Percentiles rank a stretch among this genome's conserved stretches.
These are phyloP conservation scores for Antheraea pernyi DNA, from an alignment of 1,140 invertebrate genomes.

Conservation along the genomic window DNA sequence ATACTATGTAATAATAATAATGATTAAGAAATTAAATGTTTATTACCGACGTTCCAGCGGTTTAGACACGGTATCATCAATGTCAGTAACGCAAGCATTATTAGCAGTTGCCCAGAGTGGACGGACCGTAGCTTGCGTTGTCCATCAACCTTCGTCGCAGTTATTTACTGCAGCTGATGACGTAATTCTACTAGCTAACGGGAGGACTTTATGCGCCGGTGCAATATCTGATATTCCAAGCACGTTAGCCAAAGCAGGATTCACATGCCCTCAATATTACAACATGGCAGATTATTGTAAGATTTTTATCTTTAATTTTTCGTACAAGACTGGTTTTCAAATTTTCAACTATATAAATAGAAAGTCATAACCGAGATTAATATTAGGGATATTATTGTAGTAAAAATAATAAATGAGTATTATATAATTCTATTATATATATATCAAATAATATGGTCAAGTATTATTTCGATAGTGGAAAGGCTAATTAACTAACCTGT, in stretches of 20 bases:
- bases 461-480: too few relatives aligned
- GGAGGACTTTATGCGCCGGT: conserved; percentile 81
- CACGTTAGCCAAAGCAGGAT: conserved; percentile 77
- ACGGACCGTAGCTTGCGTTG: conserved; percentile 90
- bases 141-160: conserved; percentile 94
- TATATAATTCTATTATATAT: too few relatives aligned
- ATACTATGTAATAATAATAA: too few relatives aligned
- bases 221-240: conserved; percentile 76
- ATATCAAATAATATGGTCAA: too few relatives aligned
- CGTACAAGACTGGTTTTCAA: too few relatives aligned
- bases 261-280: conserved; percentile 83
- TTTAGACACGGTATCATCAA: conserved; percentile 87
- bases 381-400: too few relatives aligned
- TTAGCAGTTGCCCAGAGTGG: conserved; percentile 85
- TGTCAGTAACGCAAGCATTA: conserved; percentile 84
- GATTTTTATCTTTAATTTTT: conserved; percentile 15
- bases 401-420: too few relatives aligned
- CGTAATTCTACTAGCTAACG: conserved; percentile 80
- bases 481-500: too few relatives aligned
- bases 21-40: neutral
- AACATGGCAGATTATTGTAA: conserved; percentile 85
- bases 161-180: conserved; percentile 88
- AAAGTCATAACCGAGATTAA: too few relatives aligned
- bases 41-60: conserved; percentile 77
- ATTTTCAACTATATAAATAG: too few relatives aligned